Evolutionary conservation across 1,140 invertebrate genomes (phyloP).

Genomic region (Hylaeus anthracinus): DNA sequence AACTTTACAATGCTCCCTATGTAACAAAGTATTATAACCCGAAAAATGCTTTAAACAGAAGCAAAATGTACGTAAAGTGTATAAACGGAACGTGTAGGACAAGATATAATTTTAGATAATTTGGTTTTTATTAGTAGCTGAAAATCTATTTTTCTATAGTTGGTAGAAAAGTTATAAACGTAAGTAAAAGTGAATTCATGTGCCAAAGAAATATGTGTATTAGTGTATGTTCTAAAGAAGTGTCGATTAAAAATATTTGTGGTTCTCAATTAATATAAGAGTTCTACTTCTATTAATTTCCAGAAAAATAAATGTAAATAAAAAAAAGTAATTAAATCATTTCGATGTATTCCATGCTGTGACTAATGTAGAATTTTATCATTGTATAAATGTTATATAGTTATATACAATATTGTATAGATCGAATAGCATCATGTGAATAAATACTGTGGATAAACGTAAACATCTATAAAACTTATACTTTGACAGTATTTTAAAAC

Average conservation of each 20-base stretch:
- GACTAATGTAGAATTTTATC: conserved; percentile 17
- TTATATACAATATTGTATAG: background rate
- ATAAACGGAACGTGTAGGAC: conserved; percentile 28
- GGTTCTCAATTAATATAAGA: background rate
- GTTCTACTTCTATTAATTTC: background rate
- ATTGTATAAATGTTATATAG: conserved; percentile 30
- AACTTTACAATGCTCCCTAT: conserved; percentile 6
- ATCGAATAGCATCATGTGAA: background rate
- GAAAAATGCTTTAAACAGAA: background rate
- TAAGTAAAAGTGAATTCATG: conserved; percentile 78
- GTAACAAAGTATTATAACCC: background rate
- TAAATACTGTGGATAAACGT: conserved; percentile 7
- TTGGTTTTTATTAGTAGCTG: conserved; percentile 58
- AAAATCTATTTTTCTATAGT: conserved; percentile 50
- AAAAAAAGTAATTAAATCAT: background rate
- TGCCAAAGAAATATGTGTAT: conserved; percentile 75
- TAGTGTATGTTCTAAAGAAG: conserved; percentile 28
- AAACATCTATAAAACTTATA: background rate
- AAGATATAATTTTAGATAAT: conserved; percentile 55
- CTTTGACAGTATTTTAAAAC: too few relatives aligned
- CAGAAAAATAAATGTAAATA: too few relatives aligned
- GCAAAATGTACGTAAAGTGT: conserved; percentile 39
- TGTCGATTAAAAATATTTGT: background rate
- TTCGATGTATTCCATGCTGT: conserved; percentile 1
- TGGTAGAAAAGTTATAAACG: conserved; percentile 35